These are phyloP conservation scores for Muscina levida DNA, from an alignment of 2,888 invertebrate species.

Conservation along the genomic window DNA sequence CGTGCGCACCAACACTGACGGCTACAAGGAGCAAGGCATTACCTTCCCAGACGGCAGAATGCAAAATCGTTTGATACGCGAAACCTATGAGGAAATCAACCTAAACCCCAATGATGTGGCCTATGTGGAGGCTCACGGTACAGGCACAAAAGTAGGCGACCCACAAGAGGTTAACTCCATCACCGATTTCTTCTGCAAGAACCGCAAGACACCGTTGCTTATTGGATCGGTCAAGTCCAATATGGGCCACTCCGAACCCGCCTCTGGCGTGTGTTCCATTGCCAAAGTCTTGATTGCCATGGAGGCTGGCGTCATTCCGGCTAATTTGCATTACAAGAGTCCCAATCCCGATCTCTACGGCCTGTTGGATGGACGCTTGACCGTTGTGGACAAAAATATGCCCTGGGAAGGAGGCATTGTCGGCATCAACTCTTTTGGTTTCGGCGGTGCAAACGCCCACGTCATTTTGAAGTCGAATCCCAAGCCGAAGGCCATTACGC, in stretches of 20 bases:
- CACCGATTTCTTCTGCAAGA: slow-evolving; percentile 93
- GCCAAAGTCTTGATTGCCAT: slow-evolving; percentile 96
- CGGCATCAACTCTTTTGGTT: slow-evolving; percentile 98
- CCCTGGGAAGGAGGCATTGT: slow-evolving; percentile 95
- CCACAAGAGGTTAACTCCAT: slow-evolving; percentile 98
- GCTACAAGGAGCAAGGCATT: slow-evolving; percentile 93
- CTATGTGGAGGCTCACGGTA: slow-evolving; percentile 99
- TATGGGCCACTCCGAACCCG: slow-evolving; percentile 99
- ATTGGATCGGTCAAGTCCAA: slow-evolving; percentile 99
- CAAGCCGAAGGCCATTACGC: slow-evolving; percentile 83
- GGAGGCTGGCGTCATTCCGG: slow-evolving; percentile 93
- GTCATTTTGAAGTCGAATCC: slow-evolving; percentile 90
- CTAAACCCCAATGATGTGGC: slow-evolving; percentile 90
- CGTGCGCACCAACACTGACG: slow-evolving; percentile 95
- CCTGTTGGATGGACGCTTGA: slow-evolving; percentile 92
- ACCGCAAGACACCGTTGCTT: slow-evolving; percentile 88
- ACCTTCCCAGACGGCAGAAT: slow-evolving; percentile 90
- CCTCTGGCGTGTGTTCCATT: slow-evolving; percentile 93
- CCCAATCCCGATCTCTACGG: slow-evolving; percentile 96
- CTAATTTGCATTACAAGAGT: slow-evolving; percentile 91
- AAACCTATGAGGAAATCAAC: slow-evolving; percentile 91
- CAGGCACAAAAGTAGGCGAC: slow-evolving; percentile 99
- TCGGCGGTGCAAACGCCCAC: slow-evolving; percentile 98
- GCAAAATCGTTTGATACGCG: slow-evolving; percentile 90
- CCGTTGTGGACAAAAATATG: slow-evolving; percentile 91